Evolutionary conservation across 2,888 invertebrate species (phyloP), one percentile per base, ranked within the genome.

Genomic region (Schizaphis graminum): DNA sequence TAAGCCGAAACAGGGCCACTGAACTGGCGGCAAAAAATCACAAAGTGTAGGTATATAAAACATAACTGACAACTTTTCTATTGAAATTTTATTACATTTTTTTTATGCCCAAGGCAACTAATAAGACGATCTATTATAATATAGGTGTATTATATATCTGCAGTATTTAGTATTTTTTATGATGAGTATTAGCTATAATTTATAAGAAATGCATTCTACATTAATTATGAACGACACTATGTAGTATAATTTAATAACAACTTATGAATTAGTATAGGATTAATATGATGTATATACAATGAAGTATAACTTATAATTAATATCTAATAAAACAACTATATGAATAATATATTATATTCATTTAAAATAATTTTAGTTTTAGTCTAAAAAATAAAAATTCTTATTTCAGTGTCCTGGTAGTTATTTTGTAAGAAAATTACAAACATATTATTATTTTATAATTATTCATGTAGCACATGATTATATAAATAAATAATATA

Each of bases 21-120:
- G 85, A 90, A 94, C 85, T 67, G 86, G 94, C 94, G 90, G 94
- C 90, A 86, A 94, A 90, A 77, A 94, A 94, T 90, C 89, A 93
- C 92, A 93, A 89, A 77, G 88, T 89, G 88, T 49, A 26, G 44
- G 4, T 26, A 11, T 89, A 53, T 49, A 44, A 88, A 93, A 93
- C 88, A 93, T 77, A 93, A 89, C 92, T 77, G 88, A 89, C 67
- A 93, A 86, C 61, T 92, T 92, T 92, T 87, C 56, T 56, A 91
- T 91, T 91, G 91, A 85, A 91, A 91, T 87, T 87, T 47, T 61
- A 61, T 92, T 91, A 61, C 11, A 61, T 61, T 47, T 86, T 47
- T 56, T 56, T 77, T 13, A 56, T 56, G 89, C 88, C 53, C 24
- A 24, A 41, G 77, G 92, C 88, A 88, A 77, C 21, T 44, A 92